These are phyloP conservation scores for Pterostichus niger DNA, from an alignment of 2,888 invertebrate species.

Conservation along the genomic window DNA sequence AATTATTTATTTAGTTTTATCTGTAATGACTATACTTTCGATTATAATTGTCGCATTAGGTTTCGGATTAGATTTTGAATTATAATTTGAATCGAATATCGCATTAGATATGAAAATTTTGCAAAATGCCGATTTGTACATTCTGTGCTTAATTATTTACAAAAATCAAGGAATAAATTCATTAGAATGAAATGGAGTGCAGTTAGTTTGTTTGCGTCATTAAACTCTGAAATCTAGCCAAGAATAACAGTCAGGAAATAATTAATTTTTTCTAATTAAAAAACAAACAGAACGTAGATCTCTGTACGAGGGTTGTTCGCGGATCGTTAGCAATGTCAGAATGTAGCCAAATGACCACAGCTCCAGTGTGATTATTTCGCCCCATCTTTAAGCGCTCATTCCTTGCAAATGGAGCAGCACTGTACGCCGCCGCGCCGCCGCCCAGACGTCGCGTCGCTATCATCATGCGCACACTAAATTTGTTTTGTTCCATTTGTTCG, in stretches of 20 bases:
- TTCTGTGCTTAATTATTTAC: no score
- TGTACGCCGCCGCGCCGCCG: background rate
- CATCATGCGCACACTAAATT: slow-evolving; percentile 1
- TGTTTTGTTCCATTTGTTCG: slow-evolving; percentile 17
- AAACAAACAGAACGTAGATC: no score
- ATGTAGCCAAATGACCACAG: slow-evolving; percentile 70
- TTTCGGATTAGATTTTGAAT: no score
- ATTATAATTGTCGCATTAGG: no score
- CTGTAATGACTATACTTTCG: no score
- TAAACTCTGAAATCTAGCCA: background rate
- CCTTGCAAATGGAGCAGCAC: slow-evolving; percentile 36
- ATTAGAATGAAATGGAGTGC: background rate
- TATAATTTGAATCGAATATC: no score
- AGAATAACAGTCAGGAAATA: background rate
- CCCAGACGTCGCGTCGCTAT: no score
- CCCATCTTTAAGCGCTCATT: slow-evolving; percentile 52
- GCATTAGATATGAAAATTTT: no score
- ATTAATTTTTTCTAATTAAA: background rate
- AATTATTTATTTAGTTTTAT: no score
- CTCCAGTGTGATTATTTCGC: slow-evolving; percentile 46
- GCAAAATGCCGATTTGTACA: no score
- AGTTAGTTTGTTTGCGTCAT: background rate
- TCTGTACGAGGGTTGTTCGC: no score
- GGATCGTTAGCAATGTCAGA: slow-evolving; percentile 64
- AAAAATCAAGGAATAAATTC: no score